phyloP scores from a whole-genome alignment of 2,797 vertebrate genomes.

The Poecilia gillii region DNA sequence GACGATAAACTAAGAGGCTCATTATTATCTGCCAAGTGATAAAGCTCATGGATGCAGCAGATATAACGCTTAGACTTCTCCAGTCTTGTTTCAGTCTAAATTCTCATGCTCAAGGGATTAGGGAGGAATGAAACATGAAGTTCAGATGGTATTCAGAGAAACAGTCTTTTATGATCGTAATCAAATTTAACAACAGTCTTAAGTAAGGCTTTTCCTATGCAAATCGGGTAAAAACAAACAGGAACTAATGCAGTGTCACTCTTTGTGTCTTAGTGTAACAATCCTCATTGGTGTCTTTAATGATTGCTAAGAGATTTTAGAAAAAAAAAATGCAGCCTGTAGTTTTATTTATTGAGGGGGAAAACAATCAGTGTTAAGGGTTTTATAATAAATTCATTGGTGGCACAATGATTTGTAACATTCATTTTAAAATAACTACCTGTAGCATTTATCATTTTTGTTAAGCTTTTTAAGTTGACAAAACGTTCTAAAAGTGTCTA shows the following conservation, averaged over 20 bases:
- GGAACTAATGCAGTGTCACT: neutral
- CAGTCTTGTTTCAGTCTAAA: constrained; percentile 33
- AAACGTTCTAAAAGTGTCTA: neutral
- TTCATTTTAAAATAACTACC: neutral
- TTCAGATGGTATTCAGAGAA: constrained; percentile 29
- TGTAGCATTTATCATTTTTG: neutral
- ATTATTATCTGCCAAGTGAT: constrained; percentile 71
- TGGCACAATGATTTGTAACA: neutral
- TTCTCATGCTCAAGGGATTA: constrained; percentile 27
- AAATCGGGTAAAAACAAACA: neutral
- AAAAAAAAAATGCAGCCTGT: neutral
- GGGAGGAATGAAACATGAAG: constrained; percentile 36
- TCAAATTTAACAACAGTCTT: neutral
- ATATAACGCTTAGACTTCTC: constrained; percentile 54
- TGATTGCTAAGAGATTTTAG: neutral
- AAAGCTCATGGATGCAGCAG: constrained; percentile 68
- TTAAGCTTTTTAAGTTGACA: neutral
- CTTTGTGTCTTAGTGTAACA: neutral
- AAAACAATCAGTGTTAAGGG: neutral
- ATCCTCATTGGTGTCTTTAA: neutral
- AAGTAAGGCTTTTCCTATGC: neutral
- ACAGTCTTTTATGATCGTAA: neutral
- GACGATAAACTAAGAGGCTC: constrained; percentile 69
- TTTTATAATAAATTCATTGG: neutral
- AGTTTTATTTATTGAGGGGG: neutral